Evolutionary conservation across 2,113 vertebrate genomes (phyloP).

Genomic region (Cyrtonyx montezumae): DNA sequence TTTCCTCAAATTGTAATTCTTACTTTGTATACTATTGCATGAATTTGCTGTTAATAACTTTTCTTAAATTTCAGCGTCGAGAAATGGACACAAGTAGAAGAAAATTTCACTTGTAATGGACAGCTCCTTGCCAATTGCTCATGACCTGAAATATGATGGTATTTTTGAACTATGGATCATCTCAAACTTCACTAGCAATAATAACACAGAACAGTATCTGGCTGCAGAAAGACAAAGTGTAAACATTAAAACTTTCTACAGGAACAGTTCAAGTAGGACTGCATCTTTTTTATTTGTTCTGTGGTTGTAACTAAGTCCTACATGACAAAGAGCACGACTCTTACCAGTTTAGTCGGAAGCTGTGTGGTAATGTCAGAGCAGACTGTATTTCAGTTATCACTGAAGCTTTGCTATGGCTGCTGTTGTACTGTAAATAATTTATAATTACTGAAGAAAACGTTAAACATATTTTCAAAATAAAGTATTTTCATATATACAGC

Average conservation of each 20-base stretch:
- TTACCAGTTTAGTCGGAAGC: background rate
- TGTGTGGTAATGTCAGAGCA: background rate
- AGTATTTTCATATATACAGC: background rate
- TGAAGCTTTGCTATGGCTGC: background rate
- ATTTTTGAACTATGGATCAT: background rate
- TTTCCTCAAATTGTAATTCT: background rate
- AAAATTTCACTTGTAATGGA: slow-evolving; percentile 93
- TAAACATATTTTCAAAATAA: slow-evolving; percentile 52
- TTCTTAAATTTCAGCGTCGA: slow-evolving; percentile 86
- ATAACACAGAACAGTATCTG: background rate
- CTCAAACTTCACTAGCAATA: background rate
- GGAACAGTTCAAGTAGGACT: background rate
- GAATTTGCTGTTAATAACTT: background rate
- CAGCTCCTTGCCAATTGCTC: background rate
- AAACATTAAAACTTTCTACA: background rate
- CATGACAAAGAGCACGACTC: background rate
- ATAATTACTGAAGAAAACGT: background rate
- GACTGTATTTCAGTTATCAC: background rate
- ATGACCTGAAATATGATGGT: background rate
- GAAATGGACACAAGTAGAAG: slow-evolving; percentile 96
- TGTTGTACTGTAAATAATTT: background rate
- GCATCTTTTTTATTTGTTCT: background rate
- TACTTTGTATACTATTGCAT: background rate
- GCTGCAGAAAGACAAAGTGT: background rate
- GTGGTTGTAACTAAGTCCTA: background rate